Percentiles rank a stretch among this genome's conserved stretches.
These are phyloP conservation scores for Bombus pascuorum DNA, from an alignment of 1,140 invertebrate species.

Conservation along the genomic window DNA sequence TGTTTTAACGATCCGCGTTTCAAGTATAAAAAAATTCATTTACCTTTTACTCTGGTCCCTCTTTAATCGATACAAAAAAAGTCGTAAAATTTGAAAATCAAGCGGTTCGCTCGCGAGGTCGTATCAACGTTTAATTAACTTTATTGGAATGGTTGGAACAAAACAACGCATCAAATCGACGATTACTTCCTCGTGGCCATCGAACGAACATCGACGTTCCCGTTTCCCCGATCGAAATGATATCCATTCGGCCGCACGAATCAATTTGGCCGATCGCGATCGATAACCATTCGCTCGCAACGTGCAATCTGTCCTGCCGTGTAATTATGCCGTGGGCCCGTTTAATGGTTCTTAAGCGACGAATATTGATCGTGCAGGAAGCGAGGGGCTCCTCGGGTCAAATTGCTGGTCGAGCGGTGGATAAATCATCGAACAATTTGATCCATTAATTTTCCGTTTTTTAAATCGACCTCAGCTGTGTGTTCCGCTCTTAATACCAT, in stretches of 20 bases:
- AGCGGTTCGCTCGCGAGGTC: neutral
- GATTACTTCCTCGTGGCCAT: neutral
- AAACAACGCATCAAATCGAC: neutral
- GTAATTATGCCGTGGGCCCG: conserved; percentile 43
- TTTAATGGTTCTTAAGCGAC: conserved; percentile 53
- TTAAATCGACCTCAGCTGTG: neutral
- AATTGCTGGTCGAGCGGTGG: conserved; percentile 8
- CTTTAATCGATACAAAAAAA: neutral
- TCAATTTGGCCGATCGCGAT: conserved; percentile 42
- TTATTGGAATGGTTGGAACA: neutral
- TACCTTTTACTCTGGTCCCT: neutral
- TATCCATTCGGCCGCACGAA: conserved; percentile 31
- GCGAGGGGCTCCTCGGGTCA: conserved; percentile 17
- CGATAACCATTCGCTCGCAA: conserved; percentile 46
- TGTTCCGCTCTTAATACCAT: neutral
- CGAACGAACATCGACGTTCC: neutral
- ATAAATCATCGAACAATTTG: conserved; percentile 34
- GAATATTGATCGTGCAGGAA: conserved; percentile 44
- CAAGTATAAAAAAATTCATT: neutral
- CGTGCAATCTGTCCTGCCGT: conserved; percentile 55
- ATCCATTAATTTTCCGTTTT: conserved; percentile 11
- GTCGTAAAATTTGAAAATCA: neutral
- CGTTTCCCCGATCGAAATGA: neutral
- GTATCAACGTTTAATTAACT: neutral
- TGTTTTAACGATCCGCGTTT: too few relatives aligned